Percentiles rank a stretch among this genome's conserved stretches.
Evolutionary conservation across 1,140 invertebrate species (phyloP).

Genomic region (Dendroctonus valens): DNA sequence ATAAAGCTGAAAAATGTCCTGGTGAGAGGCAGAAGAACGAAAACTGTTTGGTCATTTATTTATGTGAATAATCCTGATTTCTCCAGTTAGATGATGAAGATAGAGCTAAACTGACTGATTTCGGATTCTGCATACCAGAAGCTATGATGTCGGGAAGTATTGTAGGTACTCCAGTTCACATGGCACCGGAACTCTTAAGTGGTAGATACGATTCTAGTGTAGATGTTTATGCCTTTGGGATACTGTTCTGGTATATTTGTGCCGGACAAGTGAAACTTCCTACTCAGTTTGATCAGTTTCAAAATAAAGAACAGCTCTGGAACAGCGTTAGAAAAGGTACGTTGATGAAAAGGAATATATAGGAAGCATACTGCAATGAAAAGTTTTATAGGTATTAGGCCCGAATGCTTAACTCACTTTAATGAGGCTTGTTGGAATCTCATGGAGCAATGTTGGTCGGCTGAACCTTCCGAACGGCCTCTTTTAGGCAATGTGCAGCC

Average conservation of each 20-base stretch:
- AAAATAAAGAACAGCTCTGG: conserved; percentile 88
- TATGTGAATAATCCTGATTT: conserved; percentile 3
- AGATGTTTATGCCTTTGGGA: conserved; percentile 89
- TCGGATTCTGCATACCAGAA: conserved; percentile 89
- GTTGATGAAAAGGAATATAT: background rate
- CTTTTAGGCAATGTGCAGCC: conserved; percentile 75
- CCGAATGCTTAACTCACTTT: conserved; percentile 73
- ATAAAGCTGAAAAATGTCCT: conserved; percentile 90
- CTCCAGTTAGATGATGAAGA: conserved; percentile 65
- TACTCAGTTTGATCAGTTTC: conserved; percentile 79
- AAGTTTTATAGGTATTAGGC: conserved; percentile 61
- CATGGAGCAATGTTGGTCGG: conserved; percentile 84
- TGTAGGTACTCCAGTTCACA: conserved; percentile 87
- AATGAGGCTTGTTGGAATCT: conserved; percentile 79
- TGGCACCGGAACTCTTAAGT: conserved; percentile 86
- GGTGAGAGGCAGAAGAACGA: conserved; percentile 49
- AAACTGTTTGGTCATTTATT: background rate
- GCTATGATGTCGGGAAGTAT: conserved; percentile 88
- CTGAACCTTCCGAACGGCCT: conserved; percentile 72
- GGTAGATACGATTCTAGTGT: conserved; percentile 83
- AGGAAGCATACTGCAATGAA: conserved; percentile 13
- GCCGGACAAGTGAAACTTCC: conserved; percentile 79
- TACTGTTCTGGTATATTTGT: conserved; percentile 90
- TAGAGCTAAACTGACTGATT: conserved; percentile 81
- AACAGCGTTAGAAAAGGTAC: conserved; percentile 78